Conservation (phyloP, 2,113 vertebrate genomes). For the Trogon melanurus region DNA sequence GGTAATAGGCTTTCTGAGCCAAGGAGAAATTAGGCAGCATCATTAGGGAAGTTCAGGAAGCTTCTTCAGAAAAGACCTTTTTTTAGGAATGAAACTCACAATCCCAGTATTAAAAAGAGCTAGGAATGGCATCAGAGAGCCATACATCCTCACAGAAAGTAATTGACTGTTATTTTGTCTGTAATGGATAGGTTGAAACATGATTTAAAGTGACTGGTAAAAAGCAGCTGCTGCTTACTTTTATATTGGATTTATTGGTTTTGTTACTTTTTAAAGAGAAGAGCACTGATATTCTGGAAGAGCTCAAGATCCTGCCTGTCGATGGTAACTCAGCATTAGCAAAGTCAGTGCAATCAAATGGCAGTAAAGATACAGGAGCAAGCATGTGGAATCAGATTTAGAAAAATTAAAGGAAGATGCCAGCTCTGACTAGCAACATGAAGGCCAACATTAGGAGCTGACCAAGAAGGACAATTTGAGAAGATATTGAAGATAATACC, state of each 20-base stretch:
- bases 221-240: neutral
- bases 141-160: neutral
- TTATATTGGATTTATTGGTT: neutral
- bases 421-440: neutral
- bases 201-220: neutral
- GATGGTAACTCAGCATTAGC: neutral
- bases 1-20: neutral
- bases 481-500: neutral
- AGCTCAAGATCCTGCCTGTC: neutral
- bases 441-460: neutral
- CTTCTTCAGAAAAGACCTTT: neutral
- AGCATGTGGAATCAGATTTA: neutral
- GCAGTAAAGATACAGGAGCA: neutral
- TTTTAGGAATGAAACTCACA: neutral
- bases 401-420: neutral
- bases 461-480: neutral
- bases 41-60: neutral
- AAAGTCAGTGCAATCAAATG: neutral
- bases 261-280: neutral
- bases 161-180: neutral
- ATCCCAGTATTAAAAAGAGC: neutral
- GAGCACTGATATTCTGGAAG: neutral
- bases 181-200: neutral
- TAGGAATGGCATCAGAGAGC: accelerated
- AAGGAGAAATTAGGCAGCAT: neutral